These are phyloP conservation scores for Ophonus ardosiacus DNA, from an alignment of 2,888 invertebrate species.

Conservation along the genomic window DNA sequence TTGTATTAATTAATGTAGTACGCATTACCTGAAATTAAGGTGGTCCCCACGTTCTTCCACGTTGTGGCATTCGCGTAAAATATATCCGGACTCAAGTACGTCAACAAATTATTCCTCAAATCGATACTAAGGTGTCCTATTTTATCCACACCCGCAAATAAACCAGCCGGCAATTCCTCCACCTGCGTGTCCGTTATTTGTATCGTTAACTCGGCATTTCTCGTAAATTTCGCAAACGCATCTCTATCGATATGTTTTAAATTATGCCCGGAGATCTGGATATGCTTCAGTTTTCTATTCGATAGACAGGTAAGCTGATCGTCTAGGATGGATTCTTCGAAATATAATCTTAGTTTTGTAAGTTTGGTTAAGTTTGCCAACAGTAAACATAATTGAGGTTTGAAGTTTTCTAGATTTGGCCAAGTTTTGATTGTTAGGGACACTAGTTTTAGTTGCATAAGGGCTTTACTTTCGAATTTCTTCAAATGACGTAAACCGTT, in stretches of 20 bases:
- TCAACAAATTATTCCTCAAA: conserved; percentile 88
- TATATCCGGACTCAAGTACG: conserved; percentile 88
- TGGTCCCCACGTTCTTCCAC: conserved; percentile 93
- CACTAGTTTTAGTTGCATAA: conserved; percentile 84
- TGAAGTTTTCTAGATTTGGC: conserved; percentile 83
- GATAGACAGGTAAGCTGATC: conserved; percentile 88
- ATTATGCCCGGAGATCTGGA: conserved; percentile 88
- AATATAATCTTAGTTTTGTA: conserved; percentile 86
- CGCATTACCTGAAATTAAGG: conserved; percentile 85
- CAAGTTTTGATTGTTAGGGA: conserved; percentile 85
- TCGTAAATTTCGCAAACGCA: conserved; percentile 86
- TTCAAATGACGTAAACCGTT: conserved; percentile 85
- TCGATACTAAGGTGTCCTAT: conserved; percentile 90
- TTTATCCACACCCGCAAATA: conserved; percentile 86
- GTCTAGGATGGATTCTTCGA: conserved; percentile 85
- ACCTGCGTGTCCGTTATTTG: conserved; percentile 88
- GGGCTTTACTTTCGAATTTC: conserved; percentile 86
- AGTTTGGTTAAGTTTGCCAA: conserved; percentile 85
- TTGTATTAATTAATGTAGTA: background rate
- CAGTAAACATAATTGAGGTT: conserved; percentile 82
- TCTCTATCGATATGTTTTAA: conserved; percentile 86
- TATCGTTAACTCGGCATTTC: conserved; percentile 86
- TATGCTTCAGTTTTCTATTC: conserved; percentile 86
- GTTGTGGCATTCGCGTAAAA: conserved; percentile 92
- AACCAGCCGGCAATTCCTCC: conserved; percentile 87